A percentile compares a stretch with the other conserved stretches of the same genome.
These are phyloP conservation scores for Apotomis turbidana DNA, from an alignment of 2,888 invertebrate genomes.

Conservation along the genomic window DNA sequence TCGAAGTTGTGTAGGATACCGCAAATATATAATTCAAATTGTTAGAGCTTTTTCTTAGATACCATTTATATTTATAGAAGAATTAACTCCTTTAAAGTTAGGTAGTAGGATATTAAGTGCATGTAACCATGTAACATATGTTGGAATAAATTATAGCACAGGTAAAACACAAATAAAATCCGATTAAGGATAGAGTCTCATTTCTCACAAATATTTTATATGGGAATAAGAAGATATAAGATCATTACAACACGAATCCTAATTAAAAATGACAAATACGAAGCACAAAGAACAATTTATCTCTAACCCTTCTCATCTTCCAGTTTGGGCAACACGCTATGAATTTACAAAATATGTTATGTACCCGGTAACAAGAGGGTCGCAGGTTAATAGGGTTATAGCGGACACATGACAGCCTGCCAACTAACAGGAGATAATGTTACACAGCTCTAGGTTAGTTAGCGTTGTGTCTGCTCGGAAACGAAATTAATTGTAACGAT, in stretches of 20 bases:
- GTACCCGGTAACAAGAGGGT: slow-evolving; percentile 47
- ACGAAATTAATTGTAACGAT: slow-evolving; percentile 39
- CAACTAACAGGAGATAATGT: slow-evolving; percentile 36
- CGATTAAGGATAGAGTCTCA: background rate
- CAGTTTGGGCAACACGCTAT: slow-evolving; percentile 33
- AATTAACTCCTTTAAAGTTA: no score
- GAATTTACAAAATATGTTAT: slow-evolving; percentile 42
- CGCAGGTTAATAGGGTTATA: slow-evolving; percentile 62
- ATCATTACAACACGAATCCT: background rate
- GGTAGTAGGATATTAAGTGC: no score
- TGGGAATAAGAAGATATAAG: background rate
- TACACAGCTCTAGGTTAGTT: slow-evolving; percentile 14
- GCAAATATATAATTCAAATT: no score
- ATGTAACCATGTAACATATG: no score
- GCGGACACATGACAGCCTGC: slow-evolving; percentile 47
- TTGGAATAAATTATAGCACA: no score
- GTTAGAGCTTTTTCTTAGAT: no score
- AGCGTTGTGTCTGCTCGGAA: background rate
- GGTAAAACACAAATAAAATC: no score
- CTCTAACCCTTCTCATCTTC: slow-evolving; percentile 45
- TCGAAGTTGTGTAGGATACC: no score
- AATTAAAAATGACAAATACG: slow-evolving; percentile 36
- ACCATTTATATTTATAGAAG: no score
- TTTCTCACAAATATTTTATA: background rate
- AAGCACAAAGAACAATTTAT: slow-evolving; percentile 39